Percentiles rank a stretch among this genome's conserved stretches.
These are phyloP conservation scores for Acrocephalus scirpaceus DNA, from an alignment of 2,797 vertebrate genomes.

Conservation along the genomic window DNA sequence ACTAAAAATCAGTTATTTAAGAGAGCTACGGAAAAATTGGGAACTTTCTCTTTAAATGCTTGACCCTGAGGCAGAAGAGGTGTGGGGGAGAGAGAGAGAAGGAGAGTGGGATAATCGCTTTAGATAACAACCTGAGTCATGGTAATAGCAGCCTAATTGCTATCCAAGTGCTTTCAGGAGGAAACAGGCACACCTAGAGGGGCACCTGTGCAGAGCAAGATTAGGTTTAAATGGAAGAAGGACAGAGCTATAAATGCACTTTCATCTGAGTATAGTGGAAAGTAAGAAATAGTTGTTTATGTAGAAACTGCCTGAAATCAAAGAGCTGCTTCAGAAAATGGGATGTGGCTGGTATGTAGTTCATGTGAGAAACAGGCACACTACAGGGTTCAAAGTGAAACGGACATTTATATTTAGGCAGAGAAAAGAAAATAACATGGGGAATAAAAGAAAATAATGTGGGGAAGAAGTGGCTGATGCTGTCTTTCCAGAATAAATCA, in stretches of 20 bases:
- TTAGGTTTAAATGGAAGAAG: neutral
- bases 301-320: neutral
- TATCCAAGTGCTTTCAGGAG: neutral
- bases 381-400: neutral
- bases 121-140: conserved; percentile 48
- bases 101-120: neutral
- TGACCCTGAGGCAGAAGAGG: conserved; percentile 6
- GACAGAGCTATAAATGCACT: neutral
- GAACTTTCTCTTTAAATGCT: neutral
- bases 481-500: neutral
- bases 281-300: neutral
- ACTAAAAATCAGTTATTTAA: neutral
- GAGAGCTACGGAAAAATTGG: neutral
- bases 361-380: neutral
- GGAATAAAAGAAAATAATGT: too few relatives aligned
- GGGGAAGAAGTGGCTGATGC: neutral
- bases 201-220: neutral
- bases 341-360: neutral
- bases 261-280: neutral
- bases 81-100: neutral
- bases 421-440: neutral
- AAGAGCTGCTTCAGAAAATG: neutral
- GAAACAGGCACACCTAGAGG: conserved; percentile 20
- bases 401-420: neutral
- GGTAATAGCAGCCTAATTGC: conserved; percentile 33